Conservation (phyloP, 2,797 vertebrate species). For the Halcyon chelicuti region DNA sequence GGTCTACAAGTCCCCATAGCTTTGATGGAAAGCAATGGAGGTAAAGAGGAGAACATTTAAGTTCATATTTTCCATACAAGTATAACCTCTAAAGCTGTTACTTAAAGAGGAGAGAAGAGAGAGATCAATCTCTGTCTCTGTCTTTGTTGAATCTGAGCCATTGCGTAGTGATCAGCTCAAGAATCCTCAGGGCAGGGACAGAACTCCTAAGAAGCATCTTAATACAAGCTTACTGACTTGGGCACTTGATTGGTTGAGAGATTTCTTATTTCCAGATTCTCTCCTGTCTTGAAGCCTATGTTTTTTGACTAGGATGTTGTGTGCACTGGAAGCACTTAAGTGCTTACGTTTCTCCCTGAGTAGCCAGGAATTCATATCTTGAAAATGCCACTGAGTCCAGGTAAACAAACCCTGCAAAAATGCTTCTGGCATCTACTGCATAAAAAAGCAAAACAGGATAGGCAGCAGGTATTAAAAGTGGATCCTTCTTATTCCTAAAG, state of each 20-base stretch:
- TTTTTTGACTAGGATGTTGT: background rate
- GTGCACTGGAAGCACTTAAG: background rate
- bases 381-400: background rate
- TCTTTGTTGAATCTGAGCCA: background rate
- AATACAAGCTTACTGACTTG: background rate
- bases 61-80: background rate
- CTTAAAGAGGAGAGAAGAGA: background rate
- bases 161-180: background rate
- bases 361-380: background rate
- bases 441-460: background rate
- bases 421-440: background rate
- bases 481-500: background rate
- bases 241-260: background rate
- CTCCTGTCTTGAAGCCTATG: background rate
- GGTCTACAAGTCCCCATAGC: background rate
- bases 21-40: background rate
- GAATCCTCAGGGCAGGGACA: background rate
- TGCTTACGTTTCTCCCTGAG: background rate
- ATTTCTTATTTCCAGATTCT: background rate
- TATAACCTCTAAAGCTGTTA: background rate
- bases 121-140: background rate
- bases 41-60: background rate
- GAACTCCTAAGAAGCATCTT: background rate
- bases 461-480: background rate
- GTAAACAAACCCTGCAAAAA: conserved; percentile 4